phyloP scores from a whole-genome alignment of 92 coral and sea anemone genomes.

The Epizoanthus rinbou region DNA sequence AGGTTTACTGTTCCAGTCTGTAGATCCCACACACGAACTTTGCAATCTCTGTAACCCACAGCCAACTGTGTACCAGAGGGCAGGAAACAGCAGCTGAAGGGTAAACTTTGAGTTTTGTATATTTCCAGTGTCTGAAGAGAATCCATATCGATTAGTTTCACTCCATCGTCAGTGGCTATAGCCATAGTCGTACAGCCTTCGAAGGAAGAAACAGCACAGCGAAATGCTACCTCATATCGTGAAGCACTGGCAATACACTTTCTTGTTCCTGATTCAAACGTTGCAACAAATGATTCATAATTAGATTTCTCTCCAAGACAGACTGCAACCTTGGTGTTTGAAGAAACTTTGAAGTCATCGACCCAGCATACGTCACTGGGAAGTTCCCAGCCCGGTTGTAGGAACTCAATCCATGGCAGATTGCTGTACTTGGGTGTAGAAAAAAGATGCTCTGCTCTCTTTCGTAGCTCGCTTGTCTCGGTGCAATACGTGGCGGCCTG shows the following conservation, averaged over 20 bases:
- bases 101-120: not conserved
- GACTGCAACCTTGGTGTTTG: conserved; percentile 16
- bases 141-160: conserved; percentile 7
- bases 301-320: conserved; percentile 10
- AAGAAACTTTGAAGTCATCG: conserved; percentile 17
- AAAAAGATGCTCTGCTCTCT: conserved; percentile 18
- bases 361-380: conserved; percentile 5
- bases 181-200: not conserved
- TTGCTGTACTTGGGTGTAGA: conserved; percentile 27
- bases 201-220: conserved; percentile 19
- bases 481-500: conserved; percentile 21
- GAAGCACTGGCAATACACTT: not conserved
- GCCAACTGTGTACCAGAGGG: conserved; percentile 26
- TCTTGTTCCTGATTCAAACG: conserved; percentile 8
- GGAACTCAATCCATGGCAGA: conserved; percentile 24
- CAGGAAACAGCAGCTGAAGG: conserved; percentile 23
- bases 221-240: not conserved
- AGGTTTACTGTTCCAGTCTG: not conserved
- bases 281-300: conserved; percentile 9
- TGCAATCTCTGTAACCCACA: conserved; percentile 19
- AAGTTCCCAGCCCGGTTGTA: conserved; percentile 16
- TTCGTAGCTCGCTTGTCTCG: conserved; percentile 14
- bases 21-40: conserved; percentile 38
- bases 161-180: not conserved
- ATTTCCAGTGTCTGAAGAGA: conserved; percentile 13